phyloP scores from a whole-genome alignment of 2,888 invertebrate species.

The Physocephala rufipes region DNA sequence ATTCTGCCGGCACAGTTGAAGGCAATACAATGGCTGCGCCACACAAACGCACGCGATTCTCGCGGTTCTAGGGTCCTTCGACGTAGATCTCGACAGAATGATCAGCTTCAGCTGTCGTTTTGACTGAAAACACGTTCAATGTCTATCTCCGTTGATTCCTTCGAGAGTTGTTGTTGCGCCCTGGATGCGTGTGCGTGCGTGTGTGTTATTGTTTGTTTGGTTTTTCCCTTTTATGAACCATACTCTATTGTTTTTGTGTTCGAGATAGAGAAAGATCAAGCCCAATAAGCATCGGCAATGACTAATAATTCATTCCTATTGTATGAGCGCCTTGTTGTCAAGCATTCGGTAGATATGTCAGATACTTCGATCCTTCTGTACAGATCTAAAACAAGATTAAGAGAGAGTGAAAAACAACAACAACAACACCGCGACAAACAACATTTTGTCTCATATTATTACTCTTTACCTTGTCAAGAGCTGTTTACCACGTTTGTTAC shows the following conservation, averaged over 20 bases:
- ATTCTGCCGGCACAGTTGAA: too few species aligned
- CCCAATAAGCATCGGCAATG: background rate
- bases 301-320: background rate
- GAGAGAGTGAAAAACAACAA: background rate
- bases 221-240: background rate
- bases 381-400: slow-evolving; percentile 2
- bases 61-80: too few species aligned
- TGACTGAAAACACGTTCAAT: background rate
- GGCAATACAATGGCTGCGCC: too few species aligned
- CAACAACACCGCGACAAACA: background rate
- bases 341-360: background rate
- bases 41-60: too few species aligned
- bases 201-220: background rate
- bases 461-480: background rate
- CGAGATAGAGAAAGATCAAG: background rate
- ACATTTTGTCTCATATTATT: slow-evolving; percentile 5
- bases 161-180: background rate
- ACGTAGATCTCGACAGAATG: background rate
- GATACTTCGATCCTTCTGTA: slow-evolving; percentile 3
- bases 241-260: background rate
- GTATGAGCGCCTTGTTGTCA: background rate
- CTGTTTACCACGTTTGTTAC: background rate
- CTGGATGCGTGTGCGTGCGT: background rate
- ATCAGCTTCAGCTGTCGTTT: background rate
- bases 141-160: background rate